These are phyloP conservation scores for Orthonychiurus folsomi DNA, from an alignment of 2,888 invertebrate species.

Conservation along the genomic window DNA sequence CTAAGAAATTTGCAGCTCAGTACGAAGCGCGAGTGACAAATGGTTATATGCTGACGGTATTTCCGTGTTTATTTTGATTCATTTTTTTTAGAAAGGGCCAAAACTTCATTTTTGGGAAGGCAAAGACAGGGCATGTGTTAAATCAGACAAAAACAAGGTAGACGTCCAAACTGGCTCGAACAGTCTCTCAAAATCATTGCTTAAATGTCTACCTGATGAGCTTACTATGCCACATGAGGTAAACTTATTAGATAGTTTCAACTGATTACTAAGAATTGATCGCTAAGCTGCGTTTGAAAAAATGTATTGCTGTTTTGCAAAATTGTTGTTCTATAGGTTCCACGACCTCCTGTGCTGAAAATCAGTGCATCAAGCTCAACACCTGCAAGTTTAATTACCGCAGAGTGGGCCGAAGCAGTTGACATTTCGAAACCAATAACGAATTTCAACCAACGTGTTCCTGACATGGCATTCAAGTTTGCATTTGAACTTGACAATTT, in stretches of 20 bases:
- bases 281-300: no score
- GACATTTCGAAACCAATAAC: conserved; percentile 70
- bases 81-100: no score
- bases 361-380: conserved; percentile 18
- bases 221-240: background rate
- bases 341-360: background rate
- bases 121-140: conserved; percentile 37
- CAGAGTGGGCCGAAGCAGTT: conserved; percentile 83
- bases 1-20: no score
- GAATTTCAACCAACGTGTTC: conserved; percentile 70
- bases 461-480: conserved; percentile 73
- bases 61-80: no score
- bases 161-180: background rate
- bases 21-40: no score
- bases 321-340: background rate
- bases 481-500: conserved; percentile 92
- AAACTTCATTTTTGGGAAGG: conserved; percentile 34
- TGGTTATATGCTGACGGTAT: no score
- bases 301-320: no score
- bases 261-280: no score
- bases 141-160: conserved; percentile 24
- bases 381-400: conserved; percentile 46
- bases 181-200: background rate
- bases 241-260: no score
- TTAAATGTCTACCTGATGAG: background rate